These are phyloP conservation scores for Leptosomus discolor DNA, from an alignment of 2,113 vertebrate genomes.

Conservation along the genomic window DNA sequence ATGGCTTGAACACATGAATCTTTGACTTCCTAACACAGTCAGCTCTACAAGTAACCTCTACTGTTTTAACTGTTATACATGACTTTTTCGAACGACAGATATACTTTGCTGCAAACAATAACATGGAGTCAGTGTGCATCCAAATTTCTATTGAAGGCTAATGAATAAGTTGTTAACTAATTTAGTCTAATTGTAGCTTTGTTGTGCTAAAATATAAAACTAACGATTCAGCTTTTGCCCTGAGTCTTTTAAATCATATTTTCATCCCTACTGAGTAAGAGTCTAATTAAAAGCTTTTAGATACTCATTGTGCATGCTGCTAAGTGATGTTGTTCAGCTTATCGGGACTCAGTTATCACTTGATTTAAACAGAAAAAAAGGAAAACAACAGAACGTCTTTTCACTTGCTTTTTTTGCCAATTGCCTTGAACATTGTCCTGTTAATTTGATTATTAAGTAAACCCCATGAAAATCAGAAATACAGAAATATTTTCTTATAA, in stretches of 20 bases:
- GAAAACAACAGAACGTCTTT: neutral
- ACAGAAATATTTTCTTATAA: neutral
- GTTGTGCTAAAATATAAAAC: conserved; percentile 68
- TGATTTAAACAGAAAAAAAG: neutral
- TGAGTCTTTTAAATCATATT: conserved; percentile 72
- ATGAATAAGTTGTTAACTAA: conserved; percentile 75
- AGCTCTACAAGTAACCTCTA: neutral
- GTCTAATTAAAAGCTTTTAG: conserved; percentile 78
- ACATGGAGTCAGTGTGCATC: conserved; percentile 54
- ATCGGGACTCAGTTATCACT: conserved; percentile 60
- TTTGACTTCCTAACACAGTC: conserved; percentile 31
- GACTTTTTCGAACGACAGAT: conserved; percentile 21
- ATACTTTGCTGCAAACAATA: conserved; percentile 62
- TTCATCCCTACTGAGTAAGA: conserved; percentile 67
- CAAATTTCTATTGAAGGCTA: conserved; percentile 69
- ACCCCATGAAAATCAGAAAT: neutral
- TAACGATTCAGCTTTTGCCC: conserved; percentile 63
- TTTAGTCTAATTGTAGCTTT: conserved; percentile 75
- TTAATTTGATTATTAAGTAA: conserved; percentile 54
- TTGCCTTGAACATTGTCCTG: conserved; percentile 41
- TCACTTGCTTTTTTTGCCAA: neutral
- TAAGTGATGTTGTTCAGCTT: conserved; percentile 68
- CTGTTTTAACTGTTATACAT: conserved; percentile 25
- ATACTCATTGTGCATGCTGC: conserved; percentile 58
- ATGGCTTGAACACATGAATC: conserved; percentile 4